Percentiles rank a stretch among this genome's conserved stretches.
Evolutionary conservation across 2,113 vertebrate species (phyloP).

Genomic region (Phrynocephalus versicolor): DNA sequence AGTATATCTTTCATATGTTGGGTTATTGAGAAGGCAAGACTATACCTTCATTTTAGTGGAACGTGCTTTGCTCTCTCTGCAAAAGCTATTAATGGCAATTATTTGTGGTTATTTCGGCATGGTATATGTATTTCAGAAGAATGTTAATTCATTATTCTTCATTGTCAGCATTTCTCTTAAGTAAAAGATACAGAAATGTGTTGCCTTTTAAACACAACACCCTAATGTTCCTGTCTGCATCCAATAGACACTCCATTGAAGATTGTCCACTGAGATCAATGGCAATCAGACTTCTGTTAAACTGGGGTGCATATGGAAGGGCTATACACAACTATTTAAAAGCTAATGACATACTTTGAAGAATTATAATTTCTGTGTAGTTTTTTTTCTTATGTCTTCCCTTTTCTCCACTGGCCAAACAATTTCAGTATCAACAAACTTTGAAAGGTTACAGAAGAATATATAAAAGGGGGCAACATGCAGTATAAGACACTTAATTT

Average conservation of each 20-base stretch:
- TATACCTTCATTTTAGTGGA: not conserved
- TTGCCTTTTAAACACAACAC: too few relatives aligned
- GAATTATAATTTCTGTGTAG: not conserved
- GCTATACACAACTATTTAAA: not conserved
- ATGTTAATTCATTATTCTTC: rapidly evolving
- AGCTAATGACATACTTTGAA: not conserved
- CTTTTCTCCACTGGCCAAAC: not conserved
- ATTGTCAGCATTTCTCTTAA: not conserved
- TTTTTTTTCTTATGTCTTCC: not conserved
- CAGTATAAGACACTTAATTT: not conserved
- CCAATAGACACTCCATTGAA: too few relatives aligned
- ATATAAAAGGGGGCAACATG: not conserved
- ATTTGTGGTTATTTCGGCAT: not conserved
- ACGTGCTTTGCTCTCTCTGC: not conserved
- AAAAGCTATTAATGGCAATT: not conserved
- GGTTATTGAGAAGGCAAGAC: not conserved
- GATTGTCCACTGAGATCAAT: not conserved
- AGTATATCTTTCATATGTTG: not conserved
- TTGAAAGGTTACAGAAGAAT: not conserved
- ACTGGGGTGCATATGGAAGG: not conserved
- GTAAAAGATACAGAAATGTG: not conserved
- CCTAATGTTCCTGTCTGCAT: too few relatives aligned
- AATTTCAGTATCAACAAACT: not conserved
- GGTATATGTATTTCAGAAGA: not conserved
- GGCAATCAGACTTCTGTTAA: not conserved